Conservation (phyloP, 1,140 invertebrate genomes). For the Batillaria attramentaria region DNA sequence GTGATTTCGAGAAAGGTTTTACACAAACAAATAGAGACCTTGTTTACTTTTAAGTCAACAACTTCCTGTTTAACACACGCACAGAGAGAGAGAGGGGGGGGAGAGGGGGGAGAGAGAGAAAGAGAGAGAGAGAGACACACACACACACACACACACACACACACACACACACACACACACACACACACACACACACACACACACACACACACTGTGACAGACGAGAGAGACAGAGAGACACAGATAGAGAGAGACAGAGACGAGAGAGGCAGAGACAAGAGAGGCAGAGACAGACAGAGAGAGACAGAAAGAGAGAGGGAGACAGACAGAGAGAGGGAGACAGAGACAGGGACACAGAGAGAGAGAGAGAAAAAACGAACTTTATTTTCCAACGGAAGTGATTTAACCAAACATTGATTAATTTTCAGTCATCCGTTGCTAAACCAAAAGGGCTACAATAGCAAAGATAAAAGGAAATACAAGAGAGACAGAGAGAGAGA, state of each 20-base stretch:
- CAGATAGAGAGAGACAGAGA: background rate
- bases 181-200: background rate
- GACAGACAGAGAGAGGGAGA: background rate
- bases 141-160: background rate
- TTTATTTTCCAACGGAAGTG: no score
- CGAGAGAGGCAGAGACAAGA: no score
- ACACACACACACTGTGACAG: background rate
- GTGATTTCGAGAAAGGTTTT: no score
- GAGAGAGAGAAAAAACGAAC: background rate
- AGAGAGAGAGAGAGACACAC: background rate
- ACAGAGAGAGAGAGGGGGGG: background rate
- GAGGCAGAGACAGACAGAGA: background rate
- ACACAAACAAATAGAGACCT: no score
- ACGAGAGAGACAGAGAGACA: background rate
- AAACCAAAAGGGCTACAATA: no score
- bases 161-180: background rate
- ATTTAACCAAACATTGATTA: no score
- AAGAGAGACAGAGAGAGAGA: background rate
- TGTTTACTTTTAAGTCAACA: no score
- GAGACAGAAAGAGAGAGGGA: background rate
- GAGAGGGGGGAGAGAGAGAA: background rate
- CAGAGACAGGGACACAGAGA: background rate
- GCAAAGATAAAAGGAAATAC: no score
- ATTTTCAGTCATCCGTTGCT: no score
- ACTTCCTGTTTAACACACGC: no score